These are phyloP conservation scores for Flexamia atlantica DNA, from an alignment of 2,888 invertebrate genomes.

Conservation along the genomic window DNA sequence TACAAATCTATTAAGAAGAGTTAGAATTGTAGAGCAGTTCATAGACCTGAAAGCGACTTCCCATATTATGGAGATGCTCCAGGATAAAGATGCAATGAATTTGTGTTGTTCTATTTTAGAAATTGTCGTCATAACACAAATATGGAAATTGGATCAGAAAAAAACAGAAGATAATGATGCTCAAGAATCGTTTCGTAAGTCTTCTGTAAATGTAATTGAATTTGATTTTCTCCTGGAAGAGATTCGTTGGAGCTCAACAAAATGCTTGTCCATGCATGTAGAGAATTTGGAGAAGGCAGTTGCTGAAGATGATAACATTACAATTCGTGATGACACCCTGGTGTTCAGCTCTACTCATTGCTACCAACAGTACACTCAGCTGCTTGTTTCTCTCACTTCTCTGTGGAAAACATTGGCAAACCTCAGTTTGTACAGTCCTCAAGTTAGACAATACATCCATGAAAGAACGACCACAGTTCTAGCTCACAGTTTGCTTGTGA, in stretches of 20 bases:
- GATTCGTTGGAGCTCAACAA: slow-evolving; percentile 19
- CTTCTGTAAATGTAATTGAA: slow-evolving; percentile 38
- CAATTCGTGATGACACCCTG: slow-evolving; percentile 12
- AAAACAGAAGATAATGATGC: slow-evolving; percentile 71
- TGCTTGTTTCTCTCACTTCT: slow-evolving; percentile 75
- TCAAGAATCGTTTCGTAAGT: slow-evolving; percentile 5
- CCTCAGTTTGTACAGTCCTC: slow-evolving; percentile 78
- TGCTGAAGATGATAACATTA: neutral
- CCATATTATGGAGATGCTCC: slow-evolving; percentile 78
- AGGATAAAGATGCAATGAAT: slow-evolving; percentile 78
- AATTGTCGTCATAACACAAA: slow-evolving; percentile 79
- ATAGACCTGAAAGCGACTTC: slow-evolving; percentile 78
- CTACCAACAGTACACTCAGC: slow-evolving; percentile 72
- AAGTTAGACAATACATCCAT: slow-evolving; percentile 76
- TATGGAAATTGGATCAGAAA: slow-evolving; percentile 70
- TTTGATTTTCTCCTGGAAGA: slow-evolving; percentile 52
- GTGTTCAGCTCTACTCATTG: slow-evolving; percentile 29
- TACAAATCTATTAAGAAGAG: slow-evolving; percentile 78
- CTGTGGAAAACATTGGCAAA: slow-evolving; percentile 78
- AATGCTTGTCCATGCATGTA: neutral
- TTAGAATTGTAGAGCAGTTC: slow-evolving; percentile 79
- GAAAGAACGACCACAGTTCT: slow-evolving; percentile 74
- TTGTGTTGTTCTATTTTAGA: slow-evolving; percentile 81
- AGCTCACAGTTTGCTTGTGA: slow-evolving; percentile 75
- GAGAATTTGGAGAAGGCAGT: neutral